These are phyloP conservation scores for Rhagium mordax DNA, from an alignment of 2,888 invertebrate species.

Conservation along the genomic window DNA sequence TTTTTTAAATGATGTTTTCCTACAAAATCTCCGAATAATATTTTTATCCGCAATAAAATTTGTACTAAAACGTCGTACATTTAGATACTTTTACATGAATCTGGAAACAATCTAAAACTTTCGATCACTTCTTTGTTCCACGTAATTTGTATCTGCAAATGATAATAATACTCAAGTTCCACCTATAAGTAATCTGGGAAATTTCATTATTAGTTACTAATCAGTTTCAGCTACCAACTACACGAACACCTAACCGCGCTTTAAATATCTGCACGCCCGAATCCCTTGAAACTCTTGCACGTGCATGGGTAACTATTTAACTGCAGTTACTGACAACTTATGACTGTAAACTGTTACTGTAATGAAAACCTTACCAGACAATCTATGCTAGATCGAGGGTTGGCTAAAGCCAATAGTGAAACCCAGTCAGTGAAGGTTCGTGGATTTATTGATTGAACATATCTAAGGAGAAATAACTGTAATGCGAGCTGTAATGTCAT, in stretches of 20 bases:
- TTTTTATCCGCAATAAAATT: too few relatives aligned
- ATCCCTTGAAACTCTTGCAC: background rate
- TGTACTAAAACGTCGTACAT: too few relatives aligned
- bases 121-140: background rate
- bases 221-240: slow-evolving; percentile 2
- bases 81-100: too few relatives aligned
- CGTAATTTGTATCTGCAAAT: background rate
- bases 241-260: background rate
- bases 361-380: background rate
- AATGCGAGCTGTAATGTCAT: too few relatives aligned
- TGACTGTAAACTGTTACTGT: background rate
- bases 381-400: background rate
- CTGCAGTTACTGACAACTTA: slow-evolving; percentile 7
- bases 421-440: background rate
- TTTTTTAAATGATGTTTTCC: too few relatives aligned
- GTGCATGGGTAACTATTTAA: background rate
- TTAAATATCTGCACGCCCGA: background rate
- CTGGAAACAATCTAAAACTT: too few relatives aligned
- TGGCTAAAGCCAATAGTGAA: background rate
- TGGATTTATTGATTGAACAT: background rate
- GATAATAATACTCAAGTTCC: slow-evolving; percentile 1
- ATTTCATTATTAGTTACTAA: slow-evolving; percentile 7
- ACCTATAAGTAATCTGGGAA: background rate
- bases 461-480: too few relatives aligned
- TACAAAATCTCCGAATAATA: too few relatives aligned